Evolutionary conservation across 2,888 invertebrate genomes (phyloP), one percentile per base, ranked within the genome.

Genomic region (Drosophila flavopinicola): DNA sequence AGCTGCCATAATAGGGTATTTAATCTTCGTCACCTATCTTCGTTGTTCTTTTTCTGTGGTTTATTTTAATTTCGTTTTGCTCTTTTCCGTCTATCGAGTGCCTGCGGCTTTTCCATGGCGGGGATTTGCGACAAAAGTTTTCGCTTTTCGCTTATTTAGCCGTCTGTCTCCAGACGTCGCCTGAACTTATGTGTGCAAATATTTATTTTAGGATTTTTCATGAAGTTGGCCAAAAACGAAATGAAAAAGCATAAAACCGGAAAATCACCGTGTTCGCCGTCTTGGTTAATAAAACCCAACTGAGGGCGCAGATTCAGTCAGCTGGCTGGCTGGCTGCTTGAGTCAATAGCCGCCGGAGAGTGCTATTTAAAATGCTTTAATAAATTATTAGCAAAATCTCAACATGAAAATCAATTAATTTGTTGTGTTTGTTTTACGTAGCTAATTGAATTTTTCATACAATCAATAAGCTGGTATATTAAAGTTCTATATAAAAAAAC

Each of bases 161-260:
- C 37, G 65, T 63, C 75, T 73, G 68, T 66, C 74, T 68, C 57
- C 64, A 84, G 80, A 78, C 79, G 57, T 30, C 47, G 52, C 13
- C 49, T 60, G 69, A 74, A 74, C 72, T 74, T 68, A 60, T 67
- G 66, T 77, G 80, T 65, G 66, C 69, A 83, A 86, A 83, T 86
- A 83, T 83, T 83, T 86, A 75, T 73, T 74, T 75, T 77, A 7
- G 73, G 73, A 79, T 76, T 83, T 71, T 65, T 85, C n/a, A 73
- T 82, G 60, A 70, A 67, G 70, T 75, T 61, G 66, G 30, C 52
- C 5, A 56, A 47, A 59, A 57, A 60, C 35, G 57, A 65, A 63
- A 52, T 25, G 35, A 20, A 53, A 60, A 61, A 66, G 39, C 70
- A 59, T 44, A 39, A 52, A 49, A 25, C 45, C 74, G 63, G 63